Base-by-base conservation (phyloP, 2,888 invertebrate genomes). In the Yponomeuta sedellus region DNA sequence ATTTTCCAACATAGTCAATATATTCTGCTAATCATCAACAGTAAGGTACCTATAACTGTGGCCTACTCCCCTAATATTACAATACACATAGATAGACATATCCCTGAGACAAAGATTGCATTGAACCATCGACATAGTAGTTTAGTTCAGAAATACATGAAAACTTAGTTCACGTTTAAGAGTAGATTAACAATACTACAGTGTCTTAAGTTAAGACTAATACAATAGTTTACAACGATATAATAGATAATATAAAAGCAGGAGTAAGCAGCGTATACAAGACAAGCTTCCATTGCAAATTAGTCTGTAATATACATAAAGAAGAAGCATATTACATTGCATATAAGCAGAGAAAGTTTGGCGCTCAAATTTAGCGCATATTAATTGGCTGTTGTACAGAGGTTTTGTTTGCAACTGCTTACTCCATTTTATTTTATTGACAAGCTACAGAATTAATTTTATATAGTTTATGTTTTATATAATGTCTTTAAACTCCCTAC, bases 91-190 rank as follows among this genome's bases (percentile, higher is more conserved):
- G 69, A 69, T 68, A 81, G 74, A 81, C 39, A 78, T 70, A 81
- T 82, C 83, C 82, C 81, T 74, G 87, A 86, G 90, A 89, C 86
- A 88, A 89, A 88, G 86, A 85, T 90, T 90, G 90, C 90, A 90
- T 89, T 90, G 90, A 90, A 88, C 81, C 89, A 83, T 83, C 88
- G 75, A 79, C 28, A 34, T 56, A 61, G 57, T 79, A 76, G 71
- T 69, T 72, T 74, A 71, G 74, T 72, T 74, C 71, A 73, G 70
- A 84, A 78, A 83, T 83, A 80, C 84, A 83, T 86, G 85, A 84
- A 82, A 82, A 81, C 78, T 80, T 81, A 81, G 81, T 82, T 80
- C 73, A 76, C 74, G 77, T 79, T 81, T 77, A 79, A 83, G 77
- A 82, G 77, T 83, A 77, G 77, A 86, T 77, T 87, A 82, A 81